Conservation (phyloP, 2,797 vertebrate species). For the Knipowitschia caucasica region DNA sequence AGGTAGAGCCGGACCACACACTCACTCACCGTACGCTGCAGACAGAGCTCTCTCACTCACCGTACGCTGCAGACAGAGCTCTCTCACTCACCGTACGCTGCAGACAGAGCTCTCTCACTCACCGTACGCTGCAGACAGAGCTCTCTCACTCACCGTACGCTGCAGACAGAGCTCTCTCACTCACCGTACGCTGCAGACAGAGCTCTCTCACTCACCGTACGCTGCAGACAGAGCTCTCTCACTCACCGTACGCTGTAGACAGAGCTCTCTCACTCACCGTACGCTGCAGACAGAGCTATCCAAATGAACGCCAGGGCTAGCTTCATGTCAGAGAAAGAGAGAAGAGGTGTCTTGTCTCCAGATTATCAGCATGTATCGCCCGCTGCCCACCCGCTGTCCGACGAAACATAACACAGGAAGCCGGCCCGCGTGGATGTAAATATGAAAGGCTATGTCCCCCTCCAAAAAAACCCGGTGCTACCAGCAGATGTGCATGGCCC, state of each 20-base stretch:
- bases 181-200: slow-evolving; percentile 76
- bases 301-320: slow-evolving; percentile 70
- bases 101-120: too few species aligned
- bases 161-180: too few species aligned
- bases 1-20: slow-evolving; percentile 53
- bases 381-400: slow-evolving; percentile 56
- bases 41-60: slow-evolving; percentile 80
- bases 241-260: slow-evolving; percentile 77
- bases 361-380: slow-evolving; percentile 55
- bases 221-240: too few species aligned
- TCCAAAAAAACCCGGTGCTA: slow-evolving; percentile 68
- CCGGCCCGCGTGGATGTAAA: slow-evolving; percentile 69
- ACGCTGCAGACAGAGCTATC: slow-evolving; percentile 72
- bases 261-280: slow-evolving; percentile 82
- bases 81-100: slow-evolving; percentile 80
- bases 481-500: slow-evolving; percentile 76
- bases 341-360: slow-evolving; percentile 54
- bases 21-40: slow-evolving; percentile 78
- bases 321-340: slow-evolving; percentile 77
- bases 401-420: slow-evolving; percentile 80
- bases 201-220: slow-evolving; percentile 81
- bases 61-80: slow-evolving; percentile 68
- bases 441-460: slow-evolving; percentile 67
- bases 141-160: slow-evolving; percentile 80
- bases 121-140: slow-evolving; percentile 74